Evolutionary conservation across 2,888 invertebrate genomes (phyloP).

Genomic region (Neria commutata): DNA sequence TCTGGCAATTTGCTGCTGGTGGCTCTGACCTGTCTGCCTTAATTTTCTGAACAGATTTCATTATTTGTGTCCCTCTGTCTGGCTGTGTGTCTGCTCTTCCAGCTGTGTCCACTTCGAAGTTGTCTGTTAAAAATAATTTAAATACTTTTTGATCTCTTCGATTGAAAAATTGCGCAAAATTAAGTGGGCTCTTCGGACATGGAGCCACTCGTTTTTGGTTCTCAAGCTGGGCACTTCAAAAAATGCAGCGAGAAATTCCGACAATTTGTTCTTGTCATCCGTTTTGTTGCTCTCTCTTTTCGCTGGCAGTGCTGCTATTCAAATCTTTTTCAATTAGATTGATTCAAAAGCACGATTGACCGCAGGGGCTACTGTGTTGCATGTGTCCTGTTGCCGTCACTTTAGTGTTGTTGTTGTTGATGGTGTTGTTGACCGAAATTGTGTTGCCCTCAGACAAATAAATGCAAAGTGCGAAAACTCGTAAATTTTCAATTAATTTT

Average conservation of each 20-base stretch:
- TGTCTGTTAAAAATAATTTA: no score
- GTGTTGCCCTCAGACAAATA: background rate
- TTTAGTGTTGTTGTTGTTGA: background rate
- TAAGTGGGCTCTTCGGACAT: no score
- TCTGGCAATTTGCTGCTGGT: no score
- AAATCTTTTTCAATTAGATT: constrained; percentile 1
- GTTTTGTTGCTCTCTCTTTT: background rate
- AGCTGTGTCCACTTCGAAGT: no score
- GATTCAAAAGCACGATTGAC: constrained; percentile 30
- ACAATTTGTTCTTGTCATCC: constrained; percentile 3
- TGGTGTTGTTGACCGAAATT: constrained; percentile 9
- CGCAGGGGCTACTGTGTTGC: constrained; percentile 34
- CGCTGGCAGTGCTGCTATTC: background rate
- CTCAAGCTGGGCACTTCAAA: no score
- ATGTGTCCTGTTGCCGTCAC: background rate
- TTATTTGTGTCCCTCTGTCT: no score
- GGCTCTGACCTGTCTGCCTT: background rate
- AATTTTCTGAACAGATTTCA: background rate
- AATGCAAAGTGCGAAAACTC: constrained; percentile 40
- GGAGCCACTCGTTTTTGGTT: no score
- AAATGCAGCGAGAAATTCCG: no score
- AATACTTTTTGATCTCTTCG: no score
- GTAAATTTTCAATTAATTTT: constrained; percentile 45
- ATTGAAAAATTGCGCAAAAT: no score
- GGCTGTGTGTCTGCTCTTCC: no score